Base-by-base conservation (phyloP, 2,888 invertebrate genomes). In the Caenorhabditis doughertyi region DNA sequence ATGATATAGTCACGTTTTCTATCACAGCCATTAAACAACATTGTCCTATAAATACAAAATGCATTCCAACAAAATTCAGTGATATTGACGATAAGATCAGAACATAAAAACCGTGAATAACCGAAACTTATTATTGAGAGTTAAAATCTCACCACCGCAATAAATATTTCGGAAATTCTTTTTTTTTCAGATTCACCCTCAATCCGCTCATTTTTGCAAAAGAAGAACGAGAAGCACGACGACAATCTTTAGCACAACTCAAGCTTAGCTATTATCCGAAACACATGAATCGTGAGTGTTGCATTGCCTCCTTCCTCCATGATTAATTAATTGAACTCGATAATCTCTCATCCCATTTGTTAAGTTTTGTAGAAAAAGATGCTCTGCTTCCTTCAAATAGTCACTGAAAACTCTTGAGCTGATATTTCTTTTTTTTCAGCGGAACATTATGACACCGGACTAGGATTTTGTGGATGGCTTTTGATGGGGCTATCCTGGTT, bases 191-290 rank as follows among this genome's bases (percentile, higher is more conserved):
- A 39, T 91, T 91, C 81, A 91, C 91, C 4, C 88, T 91, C 42
- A 91, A 91, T 76, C 91, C 90, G 27, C 79, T 91, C 25, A 91
- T 90, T 47, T 91, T 90, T 79, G 91, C 91, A 4, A 91, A 91
- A 81, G 91, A 91, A 56, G 91, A 91, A 79, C 81, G 89, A 25
- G 91, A 91, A 60, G 90, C 90, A 21, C 76, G 91, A 39, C 74
- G 91, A 65, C 91, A 91, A 68, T 89, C 89, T n/a, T 84, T 91
- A 53, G 91, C 91, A 23, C 91, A 91, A 79, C 85, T 91, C 55
- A 91, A 91, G 67, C 88, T 91, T 79, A 87, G 87, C 83, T 91
- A 91, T 81, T 91, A 91, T 72, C 91, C 91, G 35, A 90, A 85
- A 72, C 89, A 90, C 73, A 84, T 88, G 74, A 85, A 85, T 84